phyloP scores from a whole-genome alignment of 2,797 vertebrate species.

The Sus cebifrons region DNA sequence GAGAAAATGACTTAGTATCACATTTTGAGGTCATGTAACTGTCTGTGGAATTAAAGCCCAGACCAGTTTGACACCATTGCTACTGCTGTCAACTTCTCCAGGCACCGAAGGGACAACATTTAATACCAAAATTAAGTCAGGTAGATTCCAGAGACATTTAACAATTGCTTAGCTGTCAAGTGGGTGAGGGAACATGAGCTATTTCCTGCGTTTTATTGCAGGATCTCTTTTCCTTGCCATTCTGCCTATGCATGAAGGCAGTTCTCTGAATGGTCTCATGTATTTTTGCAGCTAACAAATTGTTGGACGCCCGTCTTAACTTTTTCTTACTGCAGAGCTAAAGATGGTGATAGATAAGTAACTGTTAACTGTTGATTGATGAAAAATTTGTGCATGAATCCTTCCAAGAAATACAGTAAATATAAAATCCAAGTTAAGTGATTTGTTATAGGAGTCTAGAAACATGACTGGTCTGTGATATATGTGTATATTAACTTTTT shows the following conservation, averaged over 20 bases:
- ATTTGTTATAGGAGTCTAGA: not conserved
- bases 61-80: not conserved
- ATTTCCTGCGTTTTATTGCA: not conserved
- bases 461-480: not conserved
- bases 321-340: not conserved
- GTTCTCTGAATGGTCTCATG: not conserved
- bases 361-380: not conserved
- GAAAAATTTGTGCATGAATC: not conserved
- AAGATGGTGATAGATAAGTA: not conserved
- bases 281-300: conserved; percentile 31
- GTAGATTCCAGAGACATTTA: not conserved
- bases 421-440: not conserved
- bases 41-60: not conserved
- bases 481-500: not conserved
- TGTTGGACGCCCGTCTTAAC: not conserved
- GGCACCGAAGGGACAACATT: not conserved
- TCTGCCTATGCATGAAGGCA: not conserved
- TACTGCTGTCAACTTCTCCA: not conserved
- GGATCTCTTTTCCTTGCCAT: not conserved
- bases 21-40: not conserved
- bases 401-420: not conserved
- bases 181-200: not conserved
- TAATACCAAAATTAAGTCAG: not conserved
- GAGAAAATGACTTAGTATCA: not conserved
- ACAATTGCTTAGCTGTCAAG: not conserved